phyloP scores from a whole-genome alignment of 2,797 vertebrate genomes.

The Hapalemur alaotrensis region DNA sequence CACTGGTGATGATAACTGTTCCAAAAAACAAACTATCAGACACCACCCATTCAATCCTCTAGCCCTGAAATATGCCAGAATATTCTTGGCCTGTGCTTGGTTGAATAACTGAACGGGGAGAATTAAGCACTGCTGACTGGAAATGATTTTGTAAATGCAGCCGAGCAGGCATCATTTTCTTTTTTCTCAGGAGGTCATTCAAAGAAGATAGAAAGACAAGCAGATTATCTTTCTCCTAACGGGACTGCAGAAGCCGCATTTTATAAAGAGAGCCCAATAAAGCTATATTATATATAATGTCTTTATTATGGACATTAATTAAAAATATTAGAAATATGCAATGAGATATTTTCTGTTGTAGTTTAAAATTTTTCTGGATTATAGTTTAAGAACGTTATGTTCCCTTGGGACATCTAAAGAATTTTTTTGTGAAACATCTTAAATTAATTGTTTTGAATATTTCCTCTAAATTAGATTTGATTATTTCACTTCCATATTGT shows the following conservation, averaged over 20 bases:
- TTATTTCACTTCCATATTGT: conserved; percentile 58
- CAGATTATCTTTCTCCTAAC: conserved; percentile 37
- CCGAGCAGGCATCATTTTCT: conserved; percentile 44
- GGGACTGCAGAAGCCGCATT: not conserved
- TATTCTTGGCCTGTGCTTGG: conserved; percentile 44
- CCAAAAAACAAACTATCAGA: conserved; percentile 43
- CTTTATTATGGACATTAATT: conserved; percentile 45
- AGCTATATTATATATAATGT: not conserved
- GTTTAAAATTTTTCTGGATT: conserved; percentile 57
- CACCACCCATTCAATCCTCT: conserved; percentile 24
- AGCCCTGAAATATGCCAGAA: conserved; percentile 48
- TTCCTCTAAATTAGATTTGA: conserved; percentile 63
- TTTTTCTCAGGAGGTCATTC: conserved; percentile 50
- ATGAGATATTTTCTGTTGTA: conserved; percentile 18
- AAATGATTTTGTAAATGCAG: conserved; percentile 54
- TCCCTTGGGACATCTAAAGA: conserved; percentile 47
- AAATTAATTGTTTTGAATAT: conserved; percentile 58
- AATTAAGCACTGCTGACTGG: conserved; percentile 49
- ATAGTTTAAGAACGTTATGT: conserved; percentile 52
- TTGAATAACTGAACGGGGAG: conserved; percentile 45
- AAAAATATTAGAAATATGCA: conserved; percentile 57
- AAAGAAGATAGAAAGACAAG: conserved; percentile 54
- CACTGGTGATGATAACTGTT: conserved; percentile 41
- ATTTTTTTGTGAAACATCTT: conserved; percentile 62
- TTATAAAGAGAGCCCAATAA: conserved; percentile 37